Percentiles rank a stretch among this genome's conserved stretches.
Evolutionary conservation across 2,797 vertebrate genomes (phyloP).

Genomic region (Pseudochirops cupreus): DNA sequence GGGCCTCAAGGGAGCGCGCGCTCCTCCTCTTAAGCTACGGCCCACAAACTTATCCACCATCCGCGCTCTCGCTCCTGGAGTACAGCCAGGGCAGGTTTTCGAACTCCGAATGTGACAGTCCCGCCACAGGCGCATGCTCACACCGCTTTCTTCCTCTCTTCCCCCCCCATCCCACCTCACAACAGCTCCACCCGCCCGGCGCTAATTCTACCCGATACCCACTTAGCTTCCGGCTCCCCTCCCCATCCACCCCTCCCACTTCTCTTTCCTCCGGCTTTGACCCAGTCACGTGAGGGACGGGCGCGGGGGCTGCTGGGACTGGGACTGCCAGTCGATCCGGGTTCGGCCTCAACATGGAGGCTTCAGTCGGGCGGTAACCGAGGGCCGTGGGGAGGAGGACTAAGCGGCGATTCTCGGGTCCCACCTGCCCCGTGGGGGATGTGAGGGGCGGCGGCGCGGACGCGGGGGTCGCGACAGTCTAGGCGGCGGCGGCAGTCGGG

Average conservation of each 20-base stretch:
- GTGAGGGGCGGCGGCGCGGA: constrained; percentile 47
- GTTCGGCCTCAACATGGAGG: constrained; percentile 81
- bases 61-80: fast-evolving
- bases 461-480: constrained; percentile 1
- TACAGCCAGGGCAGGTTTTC: fast-evolving
- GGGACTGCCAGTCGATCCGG: constrained; percentile 76
- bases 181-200: constrained; percentile 29
- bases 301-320: constrained; percentile 81
- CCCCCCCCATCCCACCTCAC: constrained; percentile 42
- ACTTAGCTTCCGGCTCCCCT: background rate
- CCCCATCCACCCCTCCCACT: background rate
- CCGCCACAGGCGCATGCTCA: fast-evolving
- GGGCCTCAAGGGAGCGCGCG: background rate
- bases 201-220: background rate
- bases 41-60: fast-evolving
- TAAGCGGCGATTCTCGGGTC: background rate
- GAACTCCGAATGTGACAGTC: fast-evolving
- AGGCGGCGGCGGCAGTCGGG: constrained; percentile 1
- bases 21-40: background rate
- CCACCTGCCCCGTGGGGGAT: constrained; percentile 28
- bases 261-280: background rate
- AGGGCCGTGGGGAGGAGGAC: constrained; percentile 42
- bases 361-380: constrained; percentile 31
- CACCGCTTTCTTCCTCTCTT: background rate
- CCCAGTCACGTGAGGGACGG: constrained; percentile 80